Conservation (phyloP, 2,113 vertebrate species). For the Bubo scandiacus region DNA sequence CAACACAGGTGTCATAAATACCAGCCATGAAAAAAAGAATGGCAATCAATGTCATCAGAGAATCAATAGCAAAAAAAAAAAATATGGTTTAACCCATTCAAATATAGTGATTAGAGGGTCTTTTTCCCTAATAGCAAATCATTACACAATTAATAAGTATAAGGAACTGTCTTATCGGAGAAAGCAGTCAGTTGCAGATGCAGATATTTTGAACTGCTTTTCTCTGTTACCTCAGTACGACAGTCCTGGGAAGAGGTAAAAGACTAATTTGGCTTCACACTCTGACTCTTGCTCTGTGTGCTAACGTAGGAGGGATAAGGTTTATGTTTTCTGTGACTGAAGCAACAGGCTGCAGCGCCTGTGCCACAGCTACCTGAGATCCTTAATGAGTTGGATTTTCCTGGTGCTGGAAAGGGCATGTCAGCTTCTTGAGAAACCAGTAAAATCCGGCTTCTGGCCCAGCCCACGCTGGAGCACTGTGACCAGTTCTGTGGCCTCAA, state of each 20-base stretch:
- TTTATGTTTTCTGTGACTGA: accelerated
- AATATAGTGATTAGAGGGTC: background rate
- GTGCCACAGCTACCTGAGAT: background rate
- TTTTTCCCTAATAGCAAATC: background rate
- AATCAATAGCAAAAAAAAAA: background rate
- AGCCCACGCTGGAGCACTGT: accelerated
- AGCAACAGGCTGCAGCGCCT: background rate
- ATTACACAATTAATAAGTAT: background rate
- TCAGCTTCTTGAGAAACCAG: accelerated
- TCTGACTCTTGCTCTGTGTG: background rate
- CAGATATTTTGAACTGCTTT: background rate
- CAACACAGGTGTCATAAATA: background rate
- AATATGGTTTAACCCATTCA: background rate
- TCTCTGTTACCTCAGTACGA: background rate
- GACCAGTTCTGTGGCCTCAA: background rate
- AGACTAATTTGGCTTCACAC: background rate
- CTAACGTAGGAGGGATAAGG: accelerated
- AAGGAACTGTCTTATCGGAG: background rate
- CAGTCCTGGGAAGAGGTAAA: background rate
- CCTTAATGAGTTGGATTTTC: accelerated
- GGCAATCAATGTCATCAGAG: background rate
- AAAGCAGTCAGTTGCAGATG: accelerated
- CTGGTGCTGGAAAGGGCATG: background rate
- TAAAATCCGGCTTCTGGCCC: accelerated
- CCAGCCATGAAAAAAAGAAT: background rate